Conservation (phyloP, 2,888 invertebrate genomes). For the Plebejus anna region DNA sequence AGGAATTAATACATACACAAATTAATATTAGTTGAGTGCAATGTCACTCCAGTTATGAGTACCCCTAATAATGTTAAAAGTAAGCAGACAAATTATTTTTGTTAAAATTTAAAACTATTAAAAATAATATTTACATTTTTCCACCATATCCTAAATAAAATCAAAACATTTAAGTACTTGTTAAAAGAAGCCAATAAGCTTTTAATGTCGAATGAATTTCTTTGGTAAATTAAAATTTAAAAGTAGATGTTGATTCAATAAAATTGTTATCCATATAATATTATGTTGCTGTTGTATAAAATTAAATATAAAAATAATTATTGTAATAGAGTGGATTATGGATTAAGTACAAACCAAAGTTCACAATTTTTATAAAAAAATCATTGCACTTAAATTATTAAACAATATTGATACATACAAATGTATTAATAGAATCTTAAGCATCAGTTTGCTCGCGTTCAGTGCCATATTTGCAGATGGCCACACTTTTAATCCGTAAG, state of each 20-base stretch:
- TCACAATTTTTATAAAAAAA: constrained; percentile 41
- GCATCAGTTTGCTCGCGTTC: constrained; percentile 50
- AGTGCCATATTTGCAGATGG: constrained; percentile 78
- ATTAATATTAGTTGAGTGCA: constrained; percentile 31
- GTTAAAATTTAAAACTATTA: constrained; percentile 37
- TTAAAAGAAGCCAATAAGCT: constrained; percentile 33
- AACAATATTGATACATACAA: constrained; percentile 37
- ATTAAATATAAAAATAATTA: constrained; percentile 30
- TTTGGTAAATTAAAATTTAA: constrained; percentile 36
- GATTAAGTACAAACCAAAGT: constrained; percentile 55
- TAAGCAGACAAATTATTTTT: constrained; percentile 19
- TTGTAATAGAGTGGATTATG: constrained; percentile 40
- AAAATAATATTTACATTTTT: constrained; percentile 27
- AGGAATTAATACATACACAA: constrained; percentile 46
- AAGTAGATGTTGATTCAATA: constrained; percentile 17
- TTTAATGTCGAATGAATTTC: constrained; percentile 34
- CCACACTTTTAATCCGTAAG: constrained; percentile 72
- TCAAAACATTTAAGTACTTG: constrained; percentile 33
- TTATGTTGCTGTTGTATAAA: background rate
- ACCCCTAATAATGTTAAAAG: constrained; percentile 32
- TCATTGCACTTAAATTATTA: constrained; percentile 43
- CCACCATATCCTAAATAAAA: constrained; percentile 4
- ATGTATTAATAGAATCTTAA: constrained; percentile 45
- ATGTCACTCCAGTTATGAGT: constrained; percentile 35
- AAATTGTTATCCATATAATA: background rate